phyloP scores from a whole-genome alignment of 2,888 invertebrate species.

The Archaeoteleia sp. region DNA sequence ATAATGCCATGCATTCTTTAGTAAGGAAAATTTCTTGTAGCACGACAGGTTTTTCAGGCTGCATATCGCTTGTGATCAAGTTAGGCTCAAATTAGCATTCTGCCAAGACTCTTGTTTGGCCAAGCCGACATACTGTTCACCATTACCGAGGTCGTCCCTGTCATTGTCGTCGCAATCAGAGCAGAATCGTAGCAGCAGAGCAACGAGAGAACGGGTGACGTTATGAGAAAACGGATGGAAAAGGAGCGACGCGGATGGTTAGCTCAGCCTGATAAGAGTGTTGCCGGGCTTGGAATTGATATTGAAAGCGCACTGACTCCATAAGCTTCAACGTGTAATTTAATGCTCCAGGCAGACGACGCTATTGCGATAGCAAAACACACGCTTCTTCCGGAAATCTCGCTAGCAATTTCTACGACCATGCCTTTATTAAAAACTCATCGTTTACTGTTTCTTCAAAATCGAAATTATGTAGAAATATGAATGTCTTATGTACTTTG shows the following conservation, averaged over 20 bases:
- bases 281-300: slow-evolving; percentile 27
- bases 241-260: slow-evolving; percentile 27
- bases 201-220: slow-evolving; percentile 23
- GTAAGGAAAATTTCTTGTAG: too few species aligned
- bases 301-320: slow-evolving; percentile 26
- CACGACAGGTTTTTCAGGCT: too few species aligned
- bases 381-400: slow-evolving; percentile 4
- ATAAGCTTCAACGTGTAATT: slow-evolving; percentile 18
- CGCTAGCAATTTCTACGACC: not conserved
- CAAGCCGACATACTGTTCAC: slow-evolving; percentile 46
- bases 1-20: too few species aligned
- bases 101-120: slow-evolving; percentile 55
- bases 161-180: slow-evolving; percentile 57
- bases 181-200: slow-evolving; percentile 45
- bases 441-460: slow-evolving; percentile 2
- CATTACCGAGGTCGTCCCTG: slow-evolving; percentile 62
- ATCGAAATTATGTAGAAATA: slow-evolving; percentile 15
- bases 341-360: slow-evolving; percentile 14
- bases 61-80: too few species aligned
- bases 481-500: too few species aligned
- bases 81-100: slow-evolving; percentile 56
- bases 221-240: slow-evolving; percentile 34
- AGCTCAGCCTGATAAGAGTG: slow-evolving; percentile 25
- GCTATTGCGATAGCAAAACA: slow-evolving; percentile 14
- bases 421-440: slow-evolving; percentile 20